Percentiles rank a stretch among this genome's conserved stretches.
Conservation (phyloP, 2,888 invertebrate genomes). For the Cosmorhoe ocellata region DNA sequence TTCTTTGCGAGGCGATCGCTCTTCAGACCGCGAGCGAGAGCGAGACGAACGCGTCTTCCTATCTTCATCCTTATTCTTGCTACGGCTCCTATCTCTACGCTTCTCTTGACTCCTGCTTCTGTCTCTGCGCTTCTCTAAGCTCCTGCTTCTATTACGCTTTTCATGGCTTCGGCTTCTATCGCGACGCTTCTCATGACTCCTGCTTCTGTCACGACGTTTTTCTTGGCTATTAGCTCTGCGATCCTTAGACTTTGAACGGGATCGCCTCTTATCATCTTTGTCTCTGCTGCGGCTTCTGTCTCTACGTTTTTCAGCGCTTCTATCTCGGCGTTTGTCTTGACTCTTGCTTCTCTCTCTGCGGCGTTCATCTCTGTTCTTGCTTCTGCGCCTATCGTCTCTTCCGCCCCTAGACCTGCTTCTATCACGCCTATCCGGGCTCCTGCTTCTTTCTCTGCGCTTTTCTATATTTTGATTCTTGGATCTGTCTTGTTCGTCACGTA, state of each 20-base stretch:
- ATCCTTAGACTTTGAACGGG: constrained; percentile 2
- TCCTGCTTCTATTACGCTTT: constrained; percentile 38
- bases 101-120: constrained; percentile 24
- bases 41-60: constrained; percentile 30
- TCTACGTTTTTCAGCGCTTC: constrained; percentile 13
- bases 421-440: too few relatives aligned
- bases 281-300: constrained; percentile 21
- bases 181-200: constrained; percentile 13
- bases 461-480: constrained; percentile 27
- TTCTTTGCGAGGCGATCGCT: constrained; percentile 51
- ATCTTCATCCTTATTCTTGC: constrained; percentile 13
- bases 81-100: constrained; percentile 36
- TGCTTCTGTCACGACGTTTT: constrained; percentile 17
- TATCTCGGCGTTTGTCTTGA: constrained; percentile 17
- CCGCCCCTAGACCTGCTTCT: too few relatives aligned
- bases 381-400: constrained; percentile 19
- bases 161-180: constrained; percentile 25
- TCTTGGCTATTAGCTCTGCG: constrained; percentile 9
- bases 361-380: constrained; percentile 25
- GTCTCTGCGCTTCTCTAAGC: constrained; percentile 13
- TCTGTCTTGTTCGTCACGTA: background rate
- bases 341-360: constrained; percentile 22
- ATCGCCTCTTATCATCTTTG: constrained; percentile 8
- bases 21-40: constrained; percentile 34
- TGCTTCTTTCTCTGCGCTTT: constrained; percentile 30